Base-by-base conservation (phyloP, 1,140 invertebrate species). In the Melanaphis sacchari region DNA sequence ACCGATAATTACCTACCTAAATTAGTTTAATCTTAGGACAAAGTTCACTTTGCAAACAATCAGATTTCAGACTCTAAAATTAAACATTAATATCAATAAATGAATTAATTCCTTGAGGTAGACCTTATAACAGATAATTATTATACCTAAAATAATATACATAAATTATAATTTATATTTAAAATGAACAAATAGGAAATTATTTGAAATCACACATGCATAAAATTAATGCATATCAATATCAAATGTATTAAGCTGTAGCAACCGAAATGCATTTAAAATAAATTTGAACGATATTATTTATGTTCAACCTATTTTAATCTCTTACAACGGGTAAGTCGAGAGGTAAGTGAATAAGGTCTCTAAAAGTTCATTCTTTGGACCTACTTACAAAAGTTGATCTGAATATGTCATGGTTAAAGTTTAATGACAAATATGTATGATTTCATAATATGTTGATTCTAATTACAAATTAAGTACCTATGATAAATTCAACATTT, bases 401-500 rank as follows among this genome's bases (percentile, higher is more conserved):
- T 49, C 8, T 31, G 49, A n/a, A 88, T 36, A 46, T 88, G 85
- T 21, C 0, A 87, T n/a, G 6, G 46, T 15, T 46, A 7, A 49
- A 2, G 9, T 18, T 15, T 31, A 43, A 43, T 87, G 0, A 46
- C 31, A 46, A 87, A 7, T 43, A 87, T 6, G n/a, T 49, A n/a
- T 88, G n/a, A 49, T 87, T 88, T 36, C 21, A 36, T 88, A 88
- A 22, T 81, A 85, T 85, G 40, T 31, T 84, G 81, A 84, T 84
- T 66, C 31, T 11, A 15, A 66, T 15, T 66, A 66, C n/a, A 1
- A 66, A n/a, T 66, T n/a, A 66, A 66, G 31, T 18, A 66, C n/a
- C n/a, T n/a, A n/a, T 66, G 31, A n/a, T 11, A 66, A 66, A n/a
- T 66, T 66, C 59, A 66, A 18, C 26, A 31, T 66, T 2, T 66